Evolutionary conservation across 2,113 vertebrate species (phyloP), one percentile per base, ranked within the genome.

Genomic region (Cyanoliseus patagonus): DNA sequence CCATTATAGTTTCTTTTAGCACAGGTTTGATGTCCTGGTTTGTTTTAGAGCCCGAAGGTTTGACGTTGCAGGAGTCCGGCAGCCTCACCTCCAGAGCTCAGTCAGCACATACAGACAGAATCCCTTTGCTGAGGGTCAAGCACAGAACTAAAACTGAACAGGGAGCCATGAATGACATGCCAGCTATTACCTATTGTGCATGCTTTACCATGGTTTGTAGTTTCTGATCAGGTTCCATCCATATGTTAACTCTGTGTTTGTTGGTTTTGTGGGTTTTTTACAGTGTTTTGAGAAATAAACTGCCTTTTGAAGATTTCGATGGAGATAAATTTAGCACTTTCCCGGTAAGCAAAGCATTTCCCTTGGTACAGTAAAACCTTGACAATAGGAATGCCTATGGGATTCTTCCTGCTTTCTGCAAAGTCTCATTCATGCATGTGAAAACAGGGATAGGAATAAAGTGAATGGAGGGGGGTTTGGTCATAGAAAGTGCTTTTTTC

Each of bases 251-350:
- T 24, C 11, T 24, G 44, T 2, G 4, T 69, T 59, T 78, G 39
- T 86, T 80, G 39, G 0, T 59, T 95, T 94, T 93, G 51, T 35
- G 33, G 57, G 39, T 90, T 91, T 91, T 85, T 95, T 69, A 75
- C 84, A 98, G 98, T n/a, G n/a, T 95, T 59, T 39, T 97, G 35
- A 51, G 95, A 62, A 96, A 90, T 42, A 92, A 97, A 25, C 55
- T 98, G 83, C 98, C 98, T 55, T 97, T 97, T 83, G 86, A 97
- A 97, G 98, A 98, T 63, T 76, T 44, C 8, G 98, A 98, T 78
- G 95, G 97, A 84, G 98, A 98, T 95, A 98, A 98, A 96, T 97
- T 98, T 81, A 98, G 98, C 62, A 62, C 83, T 74, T 98, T 98
- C 53, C 97, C 98, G 7, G 98, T 98, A 97, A 98, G 98, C 96